Base-by-base conservation (phyloP, 2,888 invertebrate species). In the Sarcophaga variegata region DNA sequence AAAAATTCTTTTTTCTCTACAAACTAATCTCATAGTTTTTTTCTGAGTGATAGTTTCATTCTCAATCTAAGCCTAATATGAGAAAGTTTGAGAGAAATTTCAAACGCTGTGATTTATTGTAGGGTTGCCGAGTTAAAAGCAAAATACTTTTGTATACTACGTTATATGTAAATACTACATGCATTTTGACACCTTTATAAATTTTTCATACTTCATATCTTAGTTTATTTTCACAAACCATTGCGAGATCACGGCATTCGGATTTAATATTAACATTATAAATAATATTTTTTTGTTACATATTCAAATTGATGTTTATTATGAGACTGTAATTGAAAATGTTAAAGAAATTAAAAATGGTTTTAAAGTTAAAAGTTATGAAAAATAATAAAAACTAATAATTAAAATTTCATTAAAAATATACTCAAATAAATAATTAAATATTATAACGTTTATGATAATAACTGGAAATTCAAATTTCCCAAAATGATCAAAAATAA, bases 221-320 rank as follows among this genome's bases (percentile, higher is more conserved):
- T 54, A 54, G 54, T 54, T 54, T 14, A 14, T 54, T 17, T 54
- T 17, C 5, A 54, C 14, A 54, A 14, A 54, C 54, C 54, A 54
- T 54, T 54, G 54, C 17, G 17, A 54, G 54, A 14, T 54, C 17
- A 54, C 54, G 17, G 54, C 5, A 17, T 54, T 17, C 54, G 54
- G 54, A 10, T 17, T 14, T 54, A 54, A 54, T 54, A 14, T 54
- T 54, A 4, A 17, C 12, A 54, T 14, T 54, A 17, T 54, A 17
- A 54, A 17, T 54, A 17, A 54, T 54, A 54, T 12, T 37, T 37
- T 37, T 37, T 37, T 54, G 54, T 14, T 54, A 54, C 54, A 66
- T 66, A 25, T 22, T 54, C 49, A 25, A 76, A 60, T 72, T 72
- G 25, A 76, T 76, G 76, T 74, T 60, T 76, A 6, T 75, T 63